These are phyloP conservation scores for Caenorhabditis parvicauda DNA, from an alignment of 2,888 invertebrate genomes.

Conservation along the genomic window DNA sequence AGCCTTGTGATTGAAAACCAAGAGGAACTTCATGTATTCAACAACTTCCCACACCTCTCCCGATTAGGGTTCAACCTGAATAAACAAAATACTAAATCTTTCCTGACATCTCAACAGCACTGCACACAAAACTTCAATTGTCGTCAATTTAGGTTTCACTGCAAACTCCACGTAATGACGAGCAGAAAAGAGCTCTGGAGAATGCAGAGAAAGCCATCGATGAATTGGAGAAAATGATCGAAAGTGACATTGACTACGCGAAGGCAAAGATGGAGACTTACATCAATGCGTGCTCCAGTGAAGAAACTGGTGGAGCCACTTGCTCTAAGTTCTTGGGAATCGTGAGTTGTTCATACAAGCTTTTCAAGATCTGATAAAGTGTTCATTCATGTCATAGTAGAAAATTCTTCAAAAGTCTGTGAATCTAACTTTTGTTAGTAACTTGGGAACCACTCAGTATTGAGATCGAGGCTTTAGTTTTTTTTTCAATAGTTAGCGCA, in stretches of 20 bases:
- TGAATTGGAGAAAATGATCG: slow-evolving; percentile 44
- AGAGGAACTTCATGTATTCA: no score
- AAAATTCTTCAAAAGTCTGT: not conserved
- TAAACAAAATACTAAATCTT: no score
- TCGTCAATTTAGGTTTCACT: slow-evolving; percentile 47
- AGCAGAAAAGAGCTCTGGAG: slow-evolving; percentile 62
- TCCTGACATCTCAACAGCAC: no score
- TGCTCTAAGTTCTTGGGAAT: slow-evolving; percentile 27
- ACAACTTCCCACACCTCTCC: no score
- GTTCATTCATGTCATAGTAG: not conserved
- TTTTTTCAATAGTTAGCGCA: no score
- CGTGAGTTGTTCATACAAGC: not conserved
- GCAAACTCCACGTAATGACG: slow-evolving; percentile 63
- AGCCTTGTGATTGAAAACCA: no score
- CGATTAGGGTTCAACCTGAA: no score
- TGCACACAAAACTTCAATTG: no score
- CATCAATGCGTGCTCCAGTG: slow-evolving; percentile 24
- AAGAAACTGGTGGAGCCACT: slow-evolving; percentile 22
- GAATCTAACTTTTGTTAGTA: not conserved
- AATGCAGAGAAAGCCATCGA: slow-evolving; percentile 61
- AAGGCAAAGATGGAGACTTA: slow-evolving; percentile 29
- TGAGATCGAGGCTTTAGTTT: no score
- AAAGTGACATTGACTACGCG: slow-evolving; percentile 15
- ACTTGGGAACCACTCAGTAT: not conserved
- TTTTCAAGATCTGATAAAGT: not conserved